Base-by-base conservation (phyloP, 2,113 vertebrate species). In the Talpa occidentalis region DNA sequence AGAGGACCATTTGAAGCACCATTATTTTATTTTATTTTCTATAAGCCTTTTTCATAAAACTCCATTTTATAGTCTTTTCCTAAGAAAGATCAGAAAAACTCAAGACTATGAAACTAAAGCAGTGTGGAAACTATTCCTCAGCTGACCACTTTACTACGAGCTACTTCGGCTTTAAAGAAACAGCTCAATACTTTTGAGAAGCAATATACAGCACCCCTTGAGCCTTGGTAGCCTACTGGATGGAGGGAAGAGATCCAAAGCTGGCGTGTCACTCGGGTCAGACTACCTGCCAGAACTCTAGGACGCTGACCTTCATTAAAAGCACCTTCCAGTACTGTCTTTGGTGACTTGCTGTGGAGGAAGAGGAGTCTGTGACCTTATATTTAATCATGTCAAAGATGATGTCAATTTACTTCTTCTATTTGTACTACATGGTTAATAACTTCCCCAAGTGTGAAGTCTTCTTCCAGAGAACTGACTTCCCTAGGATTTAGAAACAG, bases 71-170 rank as follows among this genome's bases (percentile, higher is more conserved):
- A 96, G 92, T 22, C 66, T 47, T 78, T 95, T 97, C 97, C 94
- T 87, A 83, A 95, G 98, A 97, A 69, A 89, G 87, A 96, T 97
- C 90, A 93, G 93, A 94, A 93, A 94, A 97, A 70, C 70, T 94
- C 92, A 94, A 97, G 95, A 16, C 28, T 92, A 94, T 83, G 80
- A 90, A 96, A 97, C 92, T 56, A 90, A 97, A 30, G 70, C 60
- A 92, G 93, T 92, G 49, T 93, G 90, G 94, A 96, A 96, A 95
- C 81, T 76, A 81, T 97, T 97, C 95, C 74, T 96, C 80, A 87
- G 93, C 28, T 96, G 96, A 95, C 92, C 93, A 74, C 37, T 89
- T 97, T 93, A 35, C 88, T 35, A 90, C 47, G 86, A 93, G 84
- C 89, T 97, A 90, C 44, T 81, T 94, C 96, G 91, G 78, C 96